Conservation (phyloP, 2,113 vertebrate species). For the Catharus fuscescens region DNA sequence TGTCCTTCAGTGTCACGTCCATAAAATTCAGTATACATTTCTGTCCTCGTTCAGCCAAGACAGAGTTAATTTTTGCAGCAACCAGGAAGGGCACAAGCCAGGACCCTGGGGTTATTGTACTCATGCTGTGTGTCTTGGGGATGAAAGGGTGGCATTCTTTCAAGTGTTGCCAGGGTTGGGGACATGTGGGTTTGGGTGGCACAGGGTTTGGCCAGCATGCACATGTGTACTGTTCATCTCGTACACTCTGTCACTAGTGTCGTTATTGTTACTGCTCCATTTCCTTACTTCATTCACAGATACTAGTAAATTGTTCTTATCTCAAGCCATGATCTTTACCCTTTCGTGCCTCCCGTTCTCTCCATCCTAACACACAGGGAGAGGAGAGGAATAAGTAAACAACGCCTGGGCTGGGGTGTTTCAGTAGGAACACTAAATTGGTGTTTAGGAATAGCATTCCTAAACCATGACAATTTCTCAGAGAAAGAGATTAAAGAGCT, state of each 20-base stretch:
- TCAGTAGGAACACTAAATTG: neutral
- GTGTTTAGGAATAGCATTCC: neutral
- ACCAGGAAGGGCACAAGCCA: neutral
- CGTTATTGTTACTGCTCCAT: neutral
- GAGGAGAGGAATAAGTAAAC: neutral
- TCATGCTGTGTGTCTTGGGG: neutral
- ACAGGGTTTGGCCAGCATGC: rapidly evolving
- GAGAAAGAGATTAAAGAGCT: neutral
- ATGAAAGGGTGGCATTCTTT: neutral
- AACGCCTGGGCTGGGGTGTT: neutral
- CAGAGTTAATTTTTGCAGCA: neutral
- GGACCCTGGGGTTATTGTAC: neutral
- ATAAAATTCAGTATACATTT: neutral
- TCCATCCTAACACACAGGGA: neutral
- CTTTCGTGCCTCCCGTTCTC: neutral
- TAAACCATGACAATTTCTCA: neutral
- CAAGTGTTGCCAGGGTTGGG: rapidly evolving
- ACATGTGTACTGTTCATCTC: neutral
- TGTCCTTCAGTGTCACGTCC: neutral
- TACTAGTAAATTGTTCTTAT: neutral
- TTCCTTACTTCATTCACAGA: neutral
- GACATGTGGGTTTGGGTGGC: too few relatives aligned
- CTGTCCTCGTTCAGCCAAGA: neutral
- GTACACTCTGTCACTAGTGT: neutral
- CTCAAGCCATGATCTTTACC: neutral